Conservation (phyloP, 1,140 invertebrate genomes). For the Drosophila navojoa region DNA sequence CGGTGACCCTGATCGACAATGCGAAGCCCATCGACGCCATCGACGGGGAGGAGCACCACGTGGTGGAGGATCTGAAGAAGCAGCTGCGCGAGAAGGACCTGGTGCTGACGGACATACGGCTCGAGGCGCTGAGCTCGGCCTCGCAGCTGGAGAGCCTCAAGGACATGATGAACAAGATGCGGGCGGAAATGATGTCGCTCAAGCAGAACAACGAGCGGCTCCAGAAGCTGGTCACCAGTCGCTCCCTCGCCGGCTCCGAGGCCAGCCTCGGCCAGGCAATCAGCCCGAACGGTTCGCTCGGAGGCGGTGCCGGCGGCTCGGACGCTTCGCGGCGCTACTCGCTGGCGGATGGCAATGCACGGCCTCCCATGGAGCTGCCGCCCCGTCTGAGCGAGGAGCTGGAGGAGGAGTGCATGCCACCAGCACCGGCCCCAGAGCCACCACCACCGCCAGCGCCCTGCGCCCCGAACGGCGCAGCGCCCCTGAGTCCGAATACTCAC, state of each 20-base stretch:
- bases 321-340: slow-evolving; percentile 81
- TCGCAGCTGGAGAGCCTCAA: slow-evolving; percentile 98
- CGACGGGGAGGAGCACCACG: slow-evolving; percentile 76
- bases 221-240: slow-evolving; percentile 92
- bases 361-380: slow-evolving; percentile 84
- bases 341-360: slow-evolving; percentile 82
- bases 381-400: slow-evolving; percentile 85
- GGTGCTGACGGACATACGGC: slow-evolving; percentile 96
- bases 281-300: slow-evolving; percentile 85
- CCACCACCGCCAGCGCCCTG: slow-evolving; percentile 73
- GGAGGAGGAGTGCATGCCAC: slow-evolving; percentile 84
- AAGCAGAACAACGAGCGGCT: slow-evolving; percentile 98
- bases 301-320: slow-evolving; percentile 64
- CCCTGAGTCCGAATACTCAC: slow-evolving; percentile 76
- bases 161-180: slow-evolving; percentile 98
- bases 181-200: slow-evolving; percentile 97
- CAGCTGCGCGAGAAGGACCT: slow-evolving; percentile 98
- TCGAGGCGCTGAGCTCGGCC: slow-evolving; percentile 97
- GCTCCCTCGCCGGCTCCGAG: slow-evolving; percentile 92
- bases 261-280: slow-evolving; percentile 88
- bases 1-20: slow-evolving; percentile 81
- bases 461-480: slow-evolving; percentile 27
- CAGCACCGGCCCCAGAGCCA: slow-evolving; percentile 83
- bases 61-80: slow-evolving; percentile 95
- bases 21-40: slow-evolving; percentile 83